A percentile compares a stretch with the other conserved stretches of the same genome.
These are phyloP conservation scores for Chaunax sp. DNA, from an alignment of 2,797 vertebrate species.

Conservation along the genomic window DNA sequence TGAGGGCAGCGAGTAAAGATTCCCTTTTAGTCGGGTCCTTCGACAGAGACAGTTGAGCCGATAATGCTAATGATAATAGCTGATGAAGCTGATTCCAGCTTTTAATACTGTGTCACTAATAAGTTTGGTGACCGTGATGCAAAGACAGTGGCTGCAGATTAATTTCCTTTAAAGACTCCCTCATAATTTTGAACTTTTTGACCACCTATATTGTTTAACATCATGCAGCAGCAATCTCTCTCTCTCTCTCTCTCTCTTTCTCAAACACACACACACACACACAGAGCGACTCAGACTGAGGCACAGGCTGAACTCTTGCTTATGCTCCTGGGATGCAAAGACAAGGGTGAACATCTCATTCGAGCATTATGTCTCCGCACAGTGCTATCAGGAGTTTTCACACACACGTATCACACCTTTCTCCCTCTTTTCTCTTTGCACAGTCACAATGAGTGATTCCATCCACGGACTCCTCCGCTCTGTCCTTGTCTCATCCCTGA, in stretches of 20 bases:
- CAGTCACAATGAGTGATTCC: conserved; percentile 73
- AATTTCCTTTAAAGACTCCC: background rate
- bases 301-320: conserved; percentile 37
- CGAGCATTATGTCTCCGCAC: conserved; percentile 30
- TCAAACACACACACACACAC: no score
- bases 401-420: conserved; percentile 38
- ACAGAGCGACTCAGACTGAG: background rate
- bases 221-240: conserved; percentile 1
- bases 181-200: background rate
- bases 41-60: no score
- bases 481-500: conserved; percentile 67
- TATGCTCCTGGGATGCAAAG: conserved; percentile 40
- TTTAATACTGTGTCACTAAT: no score
- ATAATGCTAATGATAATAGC: no score
- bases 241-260: no score
- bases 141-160: background rate
- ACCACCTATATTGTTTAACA: conserved; percentile 9
- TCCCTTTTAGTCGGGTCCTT: background rate
- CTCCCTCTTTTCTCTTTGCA: conserved; percentile 45
- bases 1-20: background rate
- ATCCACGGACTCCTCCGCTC: conserved; percentile 65
- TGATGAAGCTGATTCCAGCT: no score
- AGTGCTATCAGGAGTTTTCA: conserved; percentile 39
- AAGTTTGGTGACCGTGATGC: no score
- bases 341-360: conserved; percentile 55